Conservation (phyloP, 2,888 invertebrate genomes). For the Toxonevra muliebris region DNA sequence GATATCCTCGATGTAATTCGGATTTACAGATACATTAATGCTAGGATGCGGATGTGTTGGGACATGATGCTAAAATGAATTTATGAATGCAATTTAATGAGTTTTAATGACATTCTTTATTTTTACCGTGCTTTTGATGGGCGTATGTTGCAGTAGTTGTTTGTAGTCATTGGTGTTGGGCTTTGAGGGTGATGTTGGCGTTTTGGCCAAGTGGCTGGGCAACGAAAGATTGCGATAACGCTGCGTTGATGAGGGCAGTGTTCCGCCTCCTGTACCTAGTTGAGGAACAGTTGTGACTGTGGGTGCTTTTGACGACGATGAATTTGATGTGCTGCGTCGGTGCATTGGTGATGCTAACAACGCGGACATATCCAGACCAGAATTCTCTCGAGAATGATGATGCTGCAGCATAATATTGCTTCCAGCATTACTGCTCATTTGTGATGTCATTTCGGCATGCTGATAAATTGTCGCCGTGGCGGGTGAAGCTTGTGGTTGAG, state of each 20-base stretch:
- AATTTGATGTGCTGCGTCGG: conserved; percentile 59
- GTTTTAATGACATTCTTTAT: conserved; percentile 1
- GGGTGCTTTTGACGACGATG: conserved; percentile 45
- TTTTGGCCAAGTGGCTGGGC: conserved; percentile 54
- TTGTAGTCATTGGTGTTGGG: conserved; percentile 43
- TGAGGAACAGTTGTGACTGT: conserved; percentile 18
- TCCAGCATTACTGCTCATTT: conserved; percentile 10
- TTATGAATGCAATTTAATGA: neutral
- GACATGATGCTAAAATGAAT: conserved; percentile 46
- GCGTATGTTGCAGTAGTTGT: conserved; percentile 52
- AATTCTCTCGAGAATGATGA: conserved; percentile 39
- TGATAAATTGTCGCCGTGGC: conserved; percentile 63
- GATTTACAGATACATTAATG: conserved; percentile 63
- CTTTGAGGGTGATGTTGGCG: conserved; percentile 43
- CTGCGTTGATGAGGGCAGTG: conserved; percentile 51
- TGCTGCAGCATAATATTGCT: conserved; percentile 25
- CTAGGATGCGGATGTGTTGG: conserved; percentile 41
- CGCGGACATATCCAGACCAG: conserved; percentile 47
- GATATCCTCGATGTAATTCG: conserved; percentile 72
- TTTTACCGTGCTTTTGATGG: conserved; percentile 47
- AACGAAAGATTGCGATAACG: conserved; percentile 63
- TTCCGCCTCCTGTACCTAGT: conserved; percentile 15
- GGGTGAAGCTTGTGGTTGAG: conserved; percentile 64
- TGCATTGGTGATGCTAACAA: conserved; percentile 57
- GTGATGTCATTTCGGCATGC: conserved; percentile 53